Conservation (phyloP, 37 sponge, comb jelly and placozoan species). For the Agelas oroides region DNA sequence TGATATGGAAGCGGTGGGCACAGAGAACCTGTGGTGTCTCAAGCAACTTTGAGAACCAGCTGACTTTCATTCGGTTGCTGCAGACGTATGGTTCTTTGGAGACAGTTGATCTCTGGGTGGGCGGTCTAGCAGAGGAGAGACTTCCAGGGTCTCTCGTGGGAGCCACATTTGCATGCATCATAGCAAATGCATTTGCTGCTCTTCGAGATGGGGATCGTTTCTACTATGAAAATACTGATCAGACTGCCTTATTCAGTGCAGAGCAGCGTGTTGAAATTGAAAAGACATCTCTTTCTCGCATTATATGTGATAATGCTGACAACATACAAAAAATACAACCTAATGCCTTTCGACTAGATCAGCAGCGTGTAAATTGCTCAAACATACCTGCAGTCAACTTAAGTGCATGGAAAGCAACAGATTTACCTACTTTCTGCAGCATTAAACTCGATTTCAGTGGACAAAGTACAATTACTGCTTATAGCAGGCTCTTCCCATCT, state of each 20-base stretch:
- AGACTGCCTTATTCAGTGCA: constrained; percentile 73
- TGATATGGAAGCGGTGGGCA: constrained; percentile 69
- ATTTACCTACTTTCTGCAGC: too few species aligned
- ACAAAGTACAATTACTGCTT: too few species aligned
- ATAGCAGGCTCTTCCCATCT: too few species aligned
- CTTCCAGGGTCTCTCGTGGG: constrained; percentile 73
- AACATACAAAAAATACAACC: constrained; percentile 48
- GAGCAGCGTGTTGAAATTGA: constrained; percentile 54
- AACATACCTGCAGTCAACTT: constrained; percentile 40
- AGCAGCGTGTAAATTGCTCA: constrained; percentile 25
- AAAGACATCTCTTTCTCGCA: constrained; percentile 57
- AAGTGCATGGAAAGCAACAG: not conserved
- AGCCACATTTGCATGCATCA: constrained; percentile 84
- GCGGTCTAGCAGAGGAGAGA: constrained; percentile 75
- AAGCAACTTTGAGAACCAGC: constrained; percentile 8
- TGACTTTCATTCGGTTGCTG: constrained; percentile 27
- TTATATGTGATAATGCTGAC: constrained; percentile 84
- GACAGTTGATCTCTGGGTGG: constrained; percentile 75
- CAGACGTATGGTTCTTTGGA: constrained; percentile 52
- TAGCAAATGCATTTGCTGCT: constrained; percentile 70
- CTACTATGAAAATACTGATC: constrained; percentile 63
- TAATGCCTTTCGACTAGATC: constrained; percentile 49
- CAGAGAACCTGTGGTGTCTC: constrained; percentile 2
- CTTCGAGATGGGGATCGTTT: constrained; percentile 89
- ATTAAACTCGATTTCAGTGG: too few species aligned